These are phyloP conservation scores for Rhea americana DNA, from an alignment of 2,113 vertebrate genomes.

Conservation along the genomic window DNA sequence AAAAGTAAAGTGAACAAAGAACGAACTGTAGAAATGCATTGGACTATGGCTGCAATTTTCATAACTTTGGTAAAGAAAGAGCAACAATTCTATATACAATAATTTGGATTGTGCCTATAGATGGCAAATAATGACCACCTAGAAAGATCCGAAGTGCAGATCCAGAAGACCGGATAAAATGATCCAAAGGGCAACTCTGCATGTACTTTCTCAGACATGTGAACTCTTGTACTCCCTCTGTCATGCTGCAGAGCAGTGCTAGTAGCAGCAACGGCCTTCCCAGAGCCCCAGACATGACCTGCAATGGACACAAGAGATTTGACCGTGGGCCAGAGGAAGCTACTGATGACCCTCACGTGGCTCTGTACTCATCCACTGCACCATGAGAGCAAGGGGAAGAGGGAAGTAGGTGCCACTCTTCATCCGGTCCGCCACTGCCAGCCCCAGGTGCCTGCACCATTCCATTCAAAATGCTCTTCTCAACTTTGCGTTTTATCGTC, in stretches of 20 bases:
- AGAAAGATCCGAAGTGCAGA: not conserved
- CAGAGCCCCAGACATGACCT: not conserved
- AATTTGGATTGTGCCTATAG: not conserved
- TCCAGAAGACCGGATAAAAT: not conserved
- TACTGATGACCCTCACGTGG: not conserved
- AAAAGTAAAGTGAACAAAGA: not conserved
- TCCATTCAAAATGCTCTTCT: not conserved
- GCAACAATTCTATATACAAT: not conserved
- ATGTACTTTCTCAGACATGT: not conserved
- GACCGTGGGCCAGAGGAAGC: not conserved
- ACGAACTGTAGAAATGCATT: not conserved
- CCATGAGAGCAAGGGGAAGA: not conserved
- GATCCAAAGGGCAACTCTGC: not conserved
- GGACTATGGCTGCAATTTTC: not conserved
- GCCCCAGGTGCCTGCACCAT: not conserved
- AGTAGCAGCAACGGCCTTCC: not conserved
- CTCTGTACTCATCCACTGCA: not conserved
- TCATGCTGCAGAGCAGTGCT: not conserved
- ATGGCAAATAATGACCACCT: not conserved
- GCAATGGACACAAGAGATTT: not conserved
- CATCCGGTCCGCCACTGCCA: rapidly evolving
- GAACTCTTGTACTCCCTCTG: not conserved
- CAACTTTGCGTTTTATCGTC: rapidly evolving
- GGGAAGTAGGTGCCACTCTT: rapidly evolving
- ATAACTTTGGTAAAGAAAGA: not conserved